Conservation (phyloP, 2,113 vertebrate species). For the Fukomys damarensis region DNA sequence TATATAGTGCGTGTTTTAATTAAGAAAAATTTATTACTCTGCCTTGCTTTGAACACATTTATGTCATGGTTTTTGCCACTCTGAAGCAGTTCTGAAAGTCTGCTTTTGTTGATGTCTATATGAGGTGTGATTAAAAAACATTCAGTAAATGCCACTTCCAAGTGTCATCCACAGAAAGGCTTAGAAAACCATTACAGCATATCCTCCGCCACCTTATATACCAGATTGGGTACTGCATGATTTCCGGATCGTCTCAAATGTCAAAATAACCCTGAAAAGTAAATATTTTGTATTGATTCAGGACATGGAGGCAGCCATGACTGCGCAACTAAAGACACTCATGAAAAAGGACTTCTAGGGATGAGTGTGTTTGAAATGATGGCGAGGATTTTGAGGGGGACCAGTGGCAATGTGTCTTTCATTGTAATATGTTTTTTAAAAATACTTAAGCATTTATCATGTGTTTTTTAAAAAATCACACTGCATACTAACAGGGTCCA, state of each 20-base stretch:
- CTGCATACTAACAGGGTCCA: not conserved
- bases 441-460: not conserved
- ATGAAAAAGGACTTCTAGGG: not conserved
- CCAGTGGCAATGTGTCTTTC: not conserved
- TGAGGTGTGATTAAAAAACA: not conserved
- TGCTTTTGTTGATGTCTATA: not conserved
- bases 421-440: not conserved
- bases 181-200: not conserved
- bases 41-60: not conserved
- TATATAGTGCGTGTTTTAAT: not conserved
- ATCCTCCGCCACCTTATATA: not conserved
- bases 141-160: not conserved
- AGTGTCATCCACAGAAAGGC: not conserved
- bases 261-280: not conserved
- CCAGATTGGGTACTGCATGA: not conserved
- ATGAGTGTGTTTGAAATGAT: not conserved
- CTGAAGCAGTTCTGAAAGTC: not conserved
- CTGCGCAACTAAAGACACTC: not conserved
- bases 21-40: not conserved
- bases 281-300: not conserved
- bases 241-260: not conserved
- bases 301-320: not conserved
- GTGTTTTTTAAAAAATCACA: not conserved
- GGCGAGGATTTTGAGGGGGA: not conserved
- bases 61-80: not conserved